These are phyloP conservation scores for western clawed frog (Xenopus tropicalis) DNA, from an alignment of 2,113 vertebrate genomes.

Conservation along the genomic window UCB_Xtro_10.0 CM004450.2:8693001-8693500, in stretches of 20 bases:
- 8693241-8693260: slow-evolving; percentile 87
- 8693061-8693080: no score
- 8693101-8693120: slow-evolving; percentile 95
- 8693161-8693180: slow-evolving; percentile 53
- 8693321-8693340: no score
- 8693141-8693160: slow-evolving; percentile 48
- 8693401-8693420: no score
- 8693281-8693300: slow-evolving; percentile 70
- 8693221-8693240: slow-evolving; percentile 89
- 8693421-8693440: slow-evolving; percentile 88
- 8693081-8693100: no score
- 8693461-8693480: slow-evolving; percentile 79
- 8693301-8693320: no score
- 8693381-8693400: no score
- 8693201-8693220: slow-evolving; percentile 95
- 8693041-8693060: no score
- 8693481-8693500: slow-evolving; percentile 76
- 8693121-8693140: slow-evolving; percentile 90
- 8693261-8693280: slow-evolving; percentile 96
- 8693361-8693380: no score
- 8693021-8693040: no score
- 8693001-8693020: no score
- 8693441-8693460: slow-evolving; percentile 94
- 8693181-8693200: slow-evolving; percentile 78
- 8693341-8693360: no score